These are phyloP conservation scores for Thunnus albacares DNA, from an alignment of 2,797 vertebrate genomes.

Conservation along the genomic window DNA sequence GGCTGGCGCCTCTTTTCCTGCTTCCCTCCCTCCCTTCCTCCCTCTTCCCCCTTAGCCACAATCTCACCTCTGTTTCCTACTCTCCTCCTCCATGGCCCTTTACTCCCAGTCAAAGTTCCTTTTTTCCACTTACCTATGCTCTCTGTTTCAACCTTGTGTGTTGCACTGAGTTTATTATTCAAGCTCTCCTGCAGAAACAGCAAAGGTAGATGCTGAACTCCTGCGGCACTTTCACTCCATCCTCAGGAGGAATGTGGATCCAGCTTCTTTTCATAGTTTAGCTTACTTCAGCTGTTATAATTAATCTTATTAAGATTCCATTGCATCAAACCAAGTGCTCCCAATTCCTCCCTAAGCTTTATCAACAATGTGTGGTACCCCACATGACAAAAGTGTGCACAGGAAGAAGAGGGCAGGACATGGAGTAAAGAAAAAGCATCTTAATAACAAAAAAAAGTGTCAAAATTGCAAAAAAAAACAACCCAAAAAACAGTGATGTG, in stretches of 20 bases:
- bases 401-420: too few relatives aligned
- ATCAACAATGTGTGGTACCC: too few relatives aligned
- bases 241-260: conserved; percentile 22
- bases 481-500: too few relatives aligned
- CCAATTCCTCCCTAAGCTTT: too few relatives aligned
- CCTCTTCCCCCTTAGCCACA: conserved; percentile 37
- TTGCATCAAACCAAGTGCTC: neutral
- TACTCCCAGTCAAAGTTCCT: neutral
- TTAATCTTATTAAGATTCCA: too few relatives aligned
- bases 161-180: conserved; percentile 42
- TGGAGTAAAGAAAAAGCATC: too few relatives aligned
- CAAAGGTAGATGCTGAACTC: conserved; percentile 24
- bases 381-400: too few relatives aligned
- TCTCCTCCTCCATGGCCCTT: neutral
- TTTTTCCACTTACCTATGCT: neutral
- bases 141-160: conserved; percentile 33
- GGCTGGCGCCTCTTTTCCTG: conserved; percentile 35
- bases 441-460: too few relatives aligned
- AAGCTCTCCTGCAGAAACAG: conserved; percentile 24
- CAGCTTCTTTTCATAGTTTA: conserved; percentile 5
- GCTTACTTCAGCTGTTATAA: conserved; percentile 1
- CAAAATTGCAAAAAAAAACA: too few relatives aligned
- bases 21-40: conserved; percentile 10
- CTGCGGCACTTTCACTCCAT: conserved; percentile 22
- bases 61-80: conserved; percentile 70